Base-by-base conservation (phyloP, 2,113 vertebrate genomes). In the Anhinga anhinga region DNA sequence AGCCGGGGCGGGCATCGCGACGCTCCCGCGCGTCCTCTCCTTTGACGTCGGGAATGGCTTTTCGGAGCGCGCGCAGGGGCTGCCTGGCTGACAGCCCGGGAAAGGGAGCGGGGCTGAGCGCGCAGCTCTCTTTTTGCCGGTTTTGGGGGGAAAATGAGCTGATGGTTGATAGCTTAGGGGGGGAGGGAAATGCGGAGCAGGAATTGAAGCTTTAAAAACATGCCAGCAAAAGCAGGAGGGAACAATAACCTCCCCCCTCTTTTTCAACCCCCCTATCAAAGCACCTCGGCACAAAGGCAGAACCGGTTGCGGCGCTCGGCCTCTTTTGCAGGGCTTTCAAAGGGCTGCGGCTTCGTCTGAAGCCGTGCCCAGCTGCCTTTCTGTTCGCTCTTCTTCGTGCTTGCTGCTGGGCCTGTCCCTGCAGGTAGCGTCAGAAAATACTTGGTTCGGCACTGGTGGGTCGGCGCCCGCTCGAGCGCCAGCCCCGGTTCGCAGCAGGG, bases 401-500 rank as follows among this genome's bases (percentile, higher is more conserved):
- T 36, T 17, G 29, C 32, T 49, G 49, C 72, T 19, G 6, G 30
- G 18, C 40, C 34, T 8, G 2, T 34, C 70, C 56, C 69, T 26
- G 19, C 55, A 47, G 83, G 53, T 53, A 32, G 23, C 1, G 2
- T 12, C 5, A 5, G 77, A n/a, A 62, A 36, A 59, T 27, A 17
- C n/a, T n/a, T 1, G 27, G n/a, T n/a, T 12, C 10, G 15, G 34
- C 2, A 2, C 14, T 29, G 38, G 61, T 1, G 34, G 38, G 23
- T 29, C 8, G 69, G 36, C 59, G 16, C n/a, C 32, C 27, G 42
- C 18, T 47, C 0, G 3, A 15, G 38, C 78, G 16, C 19, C 53
- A 7, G n/a, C 13, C 56, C 7, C 0, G 0, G 1, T 27, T 5
- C 4, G 53, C 21, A 1, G 47, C 1, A 5, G 3, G 5, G 40